Evolutionary conservation across 2,113 vertebrate species (phyloP), one percentile per base, ranked within the genome.

Genomic region (Istiophorus platypterus): DNA sequence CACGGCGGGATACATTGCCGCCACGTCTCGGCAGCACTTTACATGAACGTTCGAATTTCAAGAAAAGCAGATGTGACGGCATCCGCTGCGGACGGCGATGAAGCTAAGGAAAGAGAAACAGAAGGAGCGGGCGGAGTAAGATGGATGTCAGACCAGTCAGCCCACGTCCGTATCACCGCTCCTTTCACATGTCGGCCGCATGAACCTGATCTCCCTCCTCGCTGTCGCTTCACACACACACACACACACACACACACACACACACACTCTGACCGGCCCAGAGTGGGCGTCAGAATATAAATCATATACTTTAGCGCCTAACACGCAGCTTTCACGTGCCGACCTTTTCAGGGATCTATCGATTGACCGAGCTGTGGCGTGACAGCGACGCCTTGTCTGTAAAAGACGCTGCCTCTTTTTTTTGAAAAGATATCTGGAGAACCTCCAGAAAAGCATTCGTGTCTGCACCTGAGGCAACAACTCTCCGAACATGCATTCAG

Each of bases 101-200:
- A 37, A 13, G 8, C 76, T 39, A 37, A 76, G 65, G 31, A 39
- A 22, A 17, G 61, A 15, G 56, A 72, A 62, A 64, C 54, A 67
- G 20, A 49, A 73, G 70, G 26, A 56, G 62, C 72, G 67, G 27
- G 54, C 69, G 12, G 56, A 61, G 20, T 15, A 26, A 72, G 70
- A n/a, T 29, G 59, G 76, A 81, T 74, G 87, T 87, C 64, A 37
- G 78, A 92, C 90, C 89, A 73, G 90, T 94, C 87, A 20, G 71
- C 58, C 85, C 75, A 73, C 85, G 92, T 89, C 87, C 58, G 61
- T 82, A 49, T 52, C 75, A 59, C 71, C 82, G 66, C 85, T 39
- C 85, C 81, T 45, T 72, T 66, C 67, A 76, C 49, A 41, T 68
- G 65, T 88, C 79, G 37, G 72, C 86, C 57, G 45, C 63, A 85